Evolutionary conservation across 2,797 vertebrate genomes (phyloP), one percentile per base, ranked within the genome.

Genomic region (Spea hammondii): DNA sequence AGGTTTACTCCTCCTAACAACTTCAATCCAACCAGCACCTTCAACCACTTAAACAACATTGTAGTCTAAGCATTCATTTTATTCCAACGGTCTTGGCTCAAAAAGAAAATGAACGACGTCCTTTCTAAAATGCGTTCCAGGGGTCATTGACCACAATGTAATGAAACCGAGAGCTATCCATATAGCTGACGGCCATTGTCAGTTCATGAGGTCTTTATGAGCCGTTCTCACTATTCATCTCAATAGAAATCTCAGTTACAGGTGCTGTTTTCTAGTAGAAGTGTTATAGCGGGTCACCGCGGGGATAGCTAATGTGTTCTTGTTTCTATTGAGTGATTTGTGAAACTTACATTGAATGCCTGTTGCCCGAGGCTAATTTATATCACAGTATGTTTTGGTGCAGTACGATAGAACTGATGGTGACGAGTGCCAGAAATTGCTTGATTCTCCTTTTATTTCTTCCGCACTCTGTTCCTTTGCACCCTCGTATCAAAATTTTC

Each of bases 101-200:
- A 32, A 48, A 51, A 77, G 65, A 66, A 77, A 76, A 81, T 77
- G 73, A 69, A 55, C n/a, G 55, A 45, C 55, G 32, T 72, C 5
- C 72, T 72, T 72, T 73, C 48, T 65, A 14, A 48, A 76, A 77
- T 73, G n/a, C 62, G 48, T 69, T 54, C 65, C 70, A 68, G 48
- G 64, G 74, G 74, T 77, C 74, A 67, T 77, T 81, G 74, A 69
- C 79, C 79, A 62, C 74, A 49, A n/a, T 11, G 49, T 69, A 77
- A 73, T 64, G 64, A 67, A 75, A 69, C 64, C 45, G 65, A 48
- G 47, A 50, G 59, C 8, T 4, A 14, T 44, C 57, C 47, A 48
- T 48, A 14, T 49, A 12, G 74, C 79, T 55, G 51, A 47, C 54
- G 70, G 65, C 70, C 9, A 68, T 67, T 53, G 65, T 60, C 59